Evolutionary conservation across 2,888 invertebrate species (phyloP), one percentile per base, ranked within the genome.

Genomic region (Drosophila quasianomalipes): DNA sequence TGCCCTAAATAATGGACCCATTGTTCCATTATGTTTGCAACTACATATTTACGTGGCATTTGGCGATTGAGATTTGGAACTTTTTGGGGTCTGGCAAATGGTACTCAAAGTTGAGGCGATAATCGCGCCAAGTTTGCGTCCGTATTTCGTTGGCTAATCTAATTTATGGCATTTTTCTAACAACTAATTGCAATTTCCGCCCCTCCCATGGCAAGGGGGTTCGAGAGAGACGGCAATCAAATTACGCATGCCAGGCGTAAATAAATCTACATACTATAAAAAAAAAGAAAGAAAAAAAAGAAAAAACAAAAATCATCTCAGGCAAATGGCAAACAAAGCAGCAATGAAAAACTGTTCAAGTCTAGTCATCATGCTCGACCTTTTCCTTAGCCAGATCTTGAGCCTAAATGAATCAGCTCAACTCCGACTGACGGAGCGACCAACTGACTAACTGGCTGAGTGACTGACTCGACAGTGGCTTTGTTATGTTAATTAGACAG

Each of bases 91-190:
- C 55, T 68, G 63, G 53, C 35, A 52, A 67, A 51, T 64, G 74
- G 59, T 70, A 76, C 53, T 66, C 71, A 73, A 76, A 77, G 76
- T 68, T 70, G 70, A 16, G 62, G 83, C 78, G 85, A 80, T 85
- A 87, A 89, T 82, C 81, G 83, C 74, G 41, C 58, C 65, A 79
- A 86, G 79, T 79, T 84, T 76, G 71, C 66, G 65, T 69, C 67
- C 74, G 83, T 71, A 79, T 76, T 79, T 83, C 59, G 79, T 79
- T 79, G 70, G 75, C 59, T 83, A 89, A 88, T 89, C 88, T 83
- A 87, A 88, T 91, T 88, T 91, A 88, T 87, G 89, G 85, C 79
- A 79, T 84, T 79, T 85, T 88, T 81, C 88, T 74, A 88, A 81
- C 84, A 81, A 78, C 83, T 88, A 88, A 90, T 91, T 91, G 88